These are phyloP conservation scores for Eira barbara DNA, from an alignment of 2,113 vertebrate species.

Conservation along the genomic window DNA sequence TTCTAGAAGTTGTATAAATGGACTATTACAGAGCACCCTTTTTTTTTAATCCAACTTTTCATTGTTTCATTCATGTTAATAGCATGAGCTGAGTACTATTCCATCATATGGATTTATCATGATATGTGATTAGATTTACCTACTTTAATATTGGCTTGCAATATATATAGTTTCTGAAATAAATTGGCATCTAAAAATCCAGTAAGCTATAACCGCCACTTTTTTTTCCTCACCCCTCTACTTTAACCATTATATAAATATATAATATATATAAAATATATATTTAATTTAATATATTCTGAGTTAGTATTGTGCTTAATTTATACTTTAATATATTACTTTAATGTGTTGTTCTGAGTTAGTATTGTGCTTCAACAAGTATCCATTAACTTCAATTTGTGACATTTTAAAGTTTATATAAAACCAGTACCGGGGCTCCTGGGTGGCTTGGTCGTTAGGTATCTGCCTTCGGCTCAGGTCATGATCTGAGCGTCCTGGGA, in stretches of 20 bases:
- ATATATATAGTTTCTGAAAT: background rate
- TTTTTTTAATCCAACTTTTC: background rate
- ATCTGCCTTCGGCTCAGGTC: too few species aligned
- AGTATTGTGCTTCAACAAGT: background rate
- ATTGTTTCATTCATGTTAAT: background rate
- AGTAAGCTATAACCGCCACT: background rate
- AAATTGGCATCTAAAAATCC: background rate
- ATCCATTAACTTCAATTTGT: background rate
- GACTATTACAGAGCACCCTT: background rate
- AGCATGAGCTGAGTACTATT: background rate
- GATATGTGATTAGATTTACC: background rate
- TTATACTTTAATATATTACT: too few species aligned
- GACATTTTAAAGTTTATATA: conserved; percentile 18
- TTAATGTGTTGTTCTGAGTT: background rate
- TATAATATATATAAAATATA: too few species aligned
- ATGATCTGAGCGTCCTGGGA: too few species aligned
- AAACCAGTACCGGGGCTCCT: background rate
- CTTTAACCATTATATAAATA: background rate
- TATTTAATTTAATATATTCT: too few species aligned
- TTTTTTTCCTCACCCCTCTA: background rate
- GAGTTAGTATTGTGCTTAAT: too few species aligned
- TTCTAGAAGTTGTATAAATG: background rate
- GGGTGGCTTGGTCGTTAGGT: background rate
- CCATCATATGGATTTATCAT: background rate
- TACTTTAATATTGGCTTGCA: background rate